Base-by-base conservation (phyloP, 37 sponge, comb jelly and placozoan species). In the Diacarnus erythraeanus region DNA sequence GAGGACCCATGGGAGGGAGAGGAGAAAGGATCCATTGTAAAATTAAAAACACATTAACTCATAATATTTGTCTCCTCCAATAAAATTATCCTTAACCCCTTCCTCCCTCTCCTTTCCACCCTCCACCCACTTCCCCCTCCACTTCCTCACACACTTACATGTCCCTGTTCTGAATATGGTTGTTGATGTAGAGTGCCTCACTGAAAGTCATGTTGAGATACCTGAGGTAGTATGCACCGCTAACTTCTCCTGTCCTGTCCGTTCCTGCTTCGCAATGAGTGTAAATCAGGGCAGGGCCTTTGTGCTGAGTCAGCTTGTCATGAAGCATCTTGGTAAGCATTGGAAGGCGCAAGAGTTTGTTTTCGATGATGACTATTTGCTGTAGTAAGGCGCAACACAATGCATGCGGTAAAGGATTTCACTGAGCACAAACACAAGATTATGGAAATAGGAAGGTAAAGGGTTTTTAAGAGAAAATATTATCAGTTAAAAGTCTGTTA, bases 201-300 rank as follows among this genome's bases (percentile, higher is more conserved):
- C 54, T 38, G 66, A 91, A 91, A 29, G 89, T 82, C 93, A 91
- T 81, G 74, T 91, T 88, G 60, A 86, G 89, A 47, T 69, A 95
- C 82, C 64, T 81, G 82, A 95, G 84, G 81, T 91, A 95, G 64
- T 95, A 77, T 15, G 74, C 59, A 31, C 84, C 77, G 61, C 85
- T 83, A 22, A 87, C 84, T 51, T 83, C 88, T 9, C 88, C 88
- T 15, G 88, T 87, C 38, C 88, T 51, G 56, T 87, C 88, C 23
- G 84, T 78, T 26, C 92, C 92, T 5, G 84, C 88, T 84, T 95
- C 96, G 63, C 96, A 92, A 43, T 95, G 96, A 0, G 83, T 60
- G 71, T 89, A 95, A n/a, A 95, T 89, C 4, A 95, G 75, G 57
- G 78, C 64, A 3, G 90, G 87, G 36, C 69, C 41, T 26, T 54